Base-by-base conservation (phyloP, 1,140 invertebrate genomes). In the Eubasilissa regina region DNA sequence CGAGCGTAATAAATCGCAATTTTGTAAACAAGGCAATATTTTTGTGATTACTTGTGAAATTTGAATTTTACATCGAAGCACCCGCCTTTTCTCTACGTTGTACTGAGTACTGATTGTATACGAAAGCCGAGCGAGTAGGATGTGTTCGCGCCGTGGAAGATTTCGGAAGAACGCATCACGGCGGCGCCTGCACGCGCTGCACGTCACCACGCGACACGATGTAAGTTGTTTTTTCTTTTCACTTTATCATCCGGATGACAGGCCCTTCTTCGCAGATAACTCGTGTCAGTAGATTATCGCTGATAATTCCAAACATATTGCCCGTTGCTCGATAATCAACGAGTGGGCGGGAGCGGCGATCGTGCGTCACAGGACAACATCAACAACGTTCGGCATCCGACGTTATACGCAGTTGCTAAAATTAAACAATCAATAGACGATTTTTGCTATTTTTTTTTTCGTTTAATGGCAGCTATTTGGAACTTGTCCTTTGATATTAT, bases 401-500 rank as follows among this genome's bases (percentile, higher is more conserved):
- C 47, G 25, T 70, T 51, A 70, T 70, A 70, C 66, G 66, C 47
- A 70, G 66, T 70, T 53, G 66, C 66, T 51, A 19, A 51, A 70
- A 51, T 11, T 10, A 9, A 48, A 25, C 47, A 70, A 70, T 70
- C 66, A 48, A 70, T 70, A 35, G 25, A 35, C 6, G 25, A 35
- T 35, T 35, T 35, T n/a, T n/a, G n/a, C n/a, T n/a, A n/a, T 21
- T 64, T 64, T 45, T 21, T 10, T 53, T 17, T 45, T 68, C n/a
- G 3, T 15, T 15, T 3, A 56, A 56, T 6, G 25, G 25, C 25
- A n/a, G 8, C 11, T 56, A 66, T 66, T n/a, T 66, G 43, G 25
- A 15, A n/a, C 43, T 66, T 43, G 60, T 10, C 19, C 58, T 62
- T 21, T 62, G 6, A 3, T 12, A 43, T 13, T 25, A 35, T 35